phyloP scores from a whole-genome alignment of 2,797 vertebrate species.

The Pristis pectinata region DNA sequence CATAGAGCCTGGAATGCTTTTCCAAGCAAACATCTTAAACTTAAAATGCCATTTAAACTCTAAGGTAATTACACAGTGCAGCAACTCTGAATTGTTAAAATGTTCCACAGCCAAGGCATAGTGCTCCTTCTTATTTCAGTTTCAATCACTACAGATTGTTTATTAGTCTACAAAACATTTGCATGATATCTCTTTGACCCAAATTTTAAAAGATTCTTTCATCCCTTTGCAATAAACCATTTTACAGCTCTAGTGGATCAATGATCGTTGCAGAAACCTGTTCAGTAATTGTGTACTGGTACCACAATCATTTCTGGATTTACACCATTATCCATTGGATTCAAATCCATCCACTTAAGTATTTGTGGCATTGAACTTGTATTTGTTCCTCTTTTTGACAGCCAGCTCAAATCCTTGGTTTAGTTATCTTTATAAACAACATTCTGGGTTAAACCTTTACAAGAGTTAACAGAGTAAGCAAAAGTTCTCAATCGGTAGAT shows the following conservation, averaged over 20 bases:
- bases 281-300: background rate
- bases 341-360: background rate
- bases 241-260: background rate
- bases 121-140: background rate
- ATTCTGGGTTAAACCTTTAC: background rate
- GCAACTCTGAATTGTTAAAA: background rate
- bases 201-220: background rate
- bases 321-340: background rate
- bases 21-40: background rate
- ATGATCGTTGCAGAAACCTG: background rate
- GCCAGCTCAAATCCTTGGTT: background rate
- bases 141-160: background rate
- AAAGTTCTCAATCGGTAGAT: background rate
- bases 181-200: background rate
- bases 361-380: background rate
- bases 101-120: background rate
- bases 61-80: background rate
- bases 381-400: background rate
- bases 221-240: background rate
- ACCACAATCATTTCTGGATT: background rate
- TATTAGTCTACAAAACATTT: background rate
- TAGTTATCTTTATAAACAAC: background rate
- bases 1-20: background rate
- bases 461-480: background rate
- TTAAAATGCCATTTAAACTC: background rate